Evolutionary conservation across 2,797 vertebrate genomes (phyloP), one percentile per base, ranked within the genome.

Genomic region (Scyliorhinus canicula): DNA sequence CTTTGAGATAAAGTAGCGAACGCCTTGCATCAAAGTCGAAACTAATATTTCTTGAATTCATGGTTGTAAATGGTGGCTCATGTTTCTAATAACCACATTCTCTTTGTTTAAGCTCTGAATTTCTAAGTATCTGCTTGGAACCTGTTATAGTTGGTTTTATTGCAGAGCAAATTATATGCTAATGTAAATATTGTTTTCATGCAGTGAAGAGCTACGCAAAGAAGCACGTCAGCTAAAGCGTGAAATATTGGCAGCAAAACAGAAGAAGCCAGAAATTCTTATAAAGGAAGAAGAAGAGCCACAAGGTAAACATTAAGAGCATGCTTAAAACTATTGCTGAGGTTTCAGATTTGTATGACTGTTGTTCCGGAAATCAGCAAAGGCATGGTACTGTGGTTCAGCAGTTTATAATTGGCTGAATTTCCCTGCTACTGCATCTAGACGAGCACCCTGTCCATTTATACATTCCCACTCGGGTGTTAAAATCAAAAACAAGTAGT

Each of bases 161-260:
- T 95, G 95, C 63, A 95, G 65, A 95, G 67, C 95, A 95, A 95
- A 95, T 95, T 96, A 95, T 95, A 95, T 95, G 95, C 77, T 96
- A 4, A 95, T 93, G 44, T 96, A 95, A 96, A 95, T 95, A 85
- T 96, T 96, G 96, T 95, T 97, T 95, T 82, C 55, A 96, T 96
- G 19, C 96, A 99, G 99, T 95, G 98, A 99, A 95, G 98, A 99
- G 95, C 97, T 99, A 93, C 98, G 98, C 88, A 99, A 98, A 97
- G 99, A 99, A 97, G 98, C 96, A 0, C 98, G 98, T 26, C 98
- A 99, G 95, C 95, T 99, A 97, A 99, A 99, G 97, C 98, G 98
- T 95, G 98, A 99, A 95, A 97, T 99, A 0, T 97, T 98, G 96
- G 98, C 98, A 96, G 98, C 99, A 96, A 99, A 98, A 96, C 98